Evolutionary conservation across 2,888 invertebrate species (phyloP), one percentile per base, ranked within the genome.

Genomic region (Limenitis camilla): DNA sequence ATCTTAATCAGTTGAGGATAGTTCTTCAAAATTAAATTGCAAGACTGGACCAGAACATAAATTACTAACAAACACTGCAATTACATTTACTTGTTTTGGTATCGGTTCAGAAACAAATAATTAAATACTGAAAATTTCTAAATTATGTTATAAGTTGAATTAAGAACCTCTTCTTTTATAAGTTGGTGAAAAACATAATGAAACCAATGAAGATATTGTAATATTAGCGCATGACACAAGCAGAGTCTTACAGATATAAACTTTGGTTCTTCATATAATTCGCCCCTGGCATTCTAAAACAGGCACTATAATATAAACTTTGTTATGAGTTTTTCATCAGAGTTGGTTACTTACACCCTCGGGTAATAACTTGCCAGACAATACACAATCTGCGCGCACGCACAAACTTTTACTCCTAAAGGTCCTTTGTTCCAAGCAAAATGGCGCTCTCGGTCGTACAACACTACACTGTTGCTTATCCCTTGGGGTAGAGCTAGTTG

Each of bases 391-490:
- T 64, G 71, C 67, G 71, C 72, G 66, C 64, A 74, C 74, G 72
- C 74, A 74, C 65, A 60, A 66, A 69, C 56, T 71, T 69, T 63
- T 60, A 62, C 53, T 53, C 67, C 65, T 76, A 73, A 76, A 76
- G 70, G 70, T 69, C 75, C 69, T 74, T 80, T 79, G 77, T 79
- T 74, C 64, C 60, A 62, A 70, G 72, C 77, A 74, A 77, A 76
- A 78, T 70, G 71, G 71, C 66, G 63, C 62, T 70, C 70, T 78
- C 71, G 78, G 72, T 78, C 76, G 74, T 76, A 71, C 71, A 48
- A 48, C 28, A 38, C 38, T 39, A 48, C 38, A 33, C 42, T 39
- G 52, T 48, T 42, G 71, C 69, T 67, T 69, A 70, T 68, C 71
- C 68, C 72, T 67, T 63, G 42, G 48, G 42, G 40, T 45, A 30